Base-by-base conservation (phyloP, 2,113 vertebrate genomes). In the Bufo gargarizans region DNA sequence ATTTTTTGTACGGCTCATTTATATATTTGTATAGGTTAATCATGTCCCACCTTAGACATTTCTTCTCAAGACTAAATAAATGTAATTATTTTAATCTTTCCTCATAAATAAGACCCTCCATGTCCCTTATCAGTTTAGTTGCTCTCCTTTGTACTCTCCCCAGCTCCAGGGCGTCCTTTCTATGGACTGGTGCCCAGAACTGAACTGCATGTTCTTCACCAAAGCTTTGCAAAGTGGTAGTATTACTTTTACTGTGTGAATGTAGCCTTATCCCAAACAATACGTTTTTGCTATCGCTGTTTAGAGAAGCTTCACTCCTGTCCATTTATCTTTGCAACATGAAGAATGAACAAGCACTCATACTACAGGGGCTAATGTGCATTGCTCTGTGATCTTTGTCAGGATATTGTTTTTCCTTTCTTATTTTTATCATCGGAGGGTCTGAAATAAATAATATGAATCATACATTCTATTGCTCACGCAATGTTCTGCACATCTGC, bases 401-500 rank as follows among this genome's bases (percentile, higher is more conserved):
- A 45, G 33, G 33, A 61, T 59, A 22, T 82, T 53, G 6, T 49
- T 76, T 49, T 61, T 22, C 33, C 86, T 86, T 90, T 33, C 33
- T 45, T 53, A 45, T 77, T 72, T 89, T 78, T 71, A 84, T 89
- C 87, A 91, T 86, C 87, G 84, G 89, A 91, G 91, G 91, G 91
- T 88, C 90, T 74, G 86, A 92, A 89, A 89, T 90, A 92, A 93
- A 90, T 91, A 90, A 89, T 88, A 67, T 85, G 79, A 78, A 81
- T 76, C 78, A n/a, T 88, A 91, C 88, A 90, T 89, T 78, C 90
- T 91, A 85, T 93, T 91, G 90, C 89, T 90, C 89, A 79, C 63
- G 83, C 47, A 85, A 90, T 86, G 81, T 90, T 92, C 91, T 90
- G 91, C 84, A 90, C 89, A 90, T 91, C 90, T 93, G 89, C 91